These are phyloP conservation scores for Diabrotica virgifera DNA, from an alignment of 1,140 invertebrate species.

Conservation along the genomic window DNA sequence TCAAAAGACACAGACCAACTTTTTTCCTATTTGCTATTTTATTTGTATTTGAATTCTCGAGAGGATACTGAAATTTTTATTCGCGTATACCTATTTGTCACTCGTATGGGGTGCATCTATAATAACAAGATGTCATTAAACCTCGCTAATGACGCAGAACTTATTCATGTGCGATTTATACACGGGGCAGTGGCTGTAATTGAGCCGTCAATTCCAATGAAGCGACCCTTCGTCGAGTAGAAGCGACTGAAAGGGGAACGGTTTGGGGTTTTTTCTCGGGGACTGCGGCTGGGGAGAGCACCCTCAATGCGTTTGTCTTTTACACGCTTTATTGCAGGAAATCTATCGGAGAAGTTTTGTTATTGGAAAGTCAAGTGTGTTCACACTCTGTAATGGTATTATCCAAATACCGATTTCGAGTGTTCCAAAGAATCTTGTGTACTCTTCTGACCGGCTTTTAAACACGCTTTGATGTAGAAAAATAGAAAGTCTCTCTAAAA, in stretches of 20 bases:
- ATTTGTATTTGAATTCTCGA: too few species aligned
- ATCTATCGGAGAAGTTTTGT: neutral
- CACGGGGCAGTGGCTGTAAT: conserved; percentile 8
- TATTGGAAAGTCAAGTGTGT: neutral
- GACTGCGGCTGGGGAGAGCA: neutral
- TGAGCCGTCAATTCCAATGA: conserved; percentile 15
- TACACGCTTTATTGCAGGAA: neutral
- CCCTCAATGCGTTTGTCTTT: neutral
- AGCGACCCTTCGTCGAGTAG: neutral
- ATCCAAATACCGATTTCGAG: too few species aligned
- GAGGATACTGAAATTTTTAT: too few species aligned
- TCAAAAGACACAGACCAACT: too few species aligned
- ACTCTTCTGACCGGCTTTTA: too few species aligned
- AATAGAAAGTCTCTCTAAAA: too few species aligned
- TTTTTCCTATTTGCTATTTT: too few species aligned
- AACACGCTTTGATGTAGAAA: too few species aligned
- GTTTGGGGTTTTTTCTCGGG: neutral
- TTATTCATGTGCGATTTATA: conserved; percentile 18
- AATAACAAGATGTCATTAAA: conserved; percentile 14
- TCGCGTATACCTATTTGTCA: too few species aligned
- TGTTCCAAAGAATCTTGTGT: too few species aligned
- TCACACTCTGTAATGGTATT: neutral
- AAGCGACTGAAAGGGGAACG: neutral
- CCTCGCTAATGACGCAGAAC: conserved; percentile 12
- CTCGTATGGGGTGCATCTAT: too few species aligned